These are phyloP conservation scores for Dolichotis patagonum DNA, from an alignment of 2,113 vertebrate species.

Conservation along the genomic window DNA sequence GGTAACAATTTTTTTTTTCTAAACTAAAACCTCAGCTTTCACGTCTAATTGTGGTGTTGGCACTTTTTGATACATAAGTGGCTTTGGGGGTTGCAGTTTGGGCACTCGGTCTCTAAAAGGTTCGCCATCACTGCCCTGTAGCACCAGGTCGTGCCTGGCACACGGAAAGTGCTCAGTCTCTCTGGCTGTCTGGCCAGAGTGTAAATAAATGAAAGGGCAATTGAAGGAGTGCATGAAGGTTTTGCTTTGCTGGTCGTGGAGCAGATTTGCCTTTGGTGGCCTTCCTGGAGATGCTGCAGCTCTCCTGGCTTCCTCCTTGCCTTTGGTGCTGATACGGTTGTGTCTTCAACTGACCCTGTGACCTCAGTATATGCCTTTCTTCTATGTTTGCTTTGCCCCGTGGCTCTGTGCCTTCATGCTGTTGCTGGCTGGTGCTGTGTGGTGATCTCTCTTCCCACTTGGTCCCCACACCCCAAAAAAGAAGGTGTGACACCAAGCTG, in stretches of 20 bases:
- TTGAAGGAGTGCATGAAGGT: background rate
- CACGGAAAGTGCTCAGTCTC: background rate
- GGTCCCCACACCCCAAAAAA: background rate
- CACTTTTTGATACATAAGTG: background rate
- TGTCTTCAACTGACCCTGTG: background rate
- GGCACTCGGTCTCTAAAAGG: background rate
- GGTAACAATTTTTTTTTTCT: background rate
- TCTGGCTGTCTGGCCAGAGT: background rate
- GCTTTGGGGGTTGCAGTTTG: background rate
- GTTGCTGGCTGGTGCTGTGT: background rate
- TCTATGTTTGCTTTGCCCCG: background rate
- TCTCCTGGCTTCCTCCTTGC: background rate
- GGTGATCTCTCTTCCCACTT: background rate
- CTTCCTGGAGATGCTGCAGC: background rate
- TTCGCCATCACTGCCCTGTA: background rate
- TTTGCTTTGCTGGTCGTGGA: too few relatives aligned
- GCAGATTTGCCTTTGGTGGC: background rate
- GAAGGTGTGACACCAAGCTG: background rate
- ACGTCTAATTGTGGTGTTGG: background rate
- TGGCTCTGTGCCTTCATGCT: background rate
- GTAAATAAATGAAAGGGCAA: too few relatives aligned
- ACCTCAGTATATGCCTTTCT: background rate
- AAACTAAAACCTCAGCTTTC: background rate
- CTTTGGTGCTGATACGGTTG: background rate
- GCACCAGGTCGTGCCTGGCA: background rate